These are phyloP conservation scores for Cryptoprocta ferox DNA, from an alignment of 2,797 vertebrate species.

Conservation along the genomic window DNA sequence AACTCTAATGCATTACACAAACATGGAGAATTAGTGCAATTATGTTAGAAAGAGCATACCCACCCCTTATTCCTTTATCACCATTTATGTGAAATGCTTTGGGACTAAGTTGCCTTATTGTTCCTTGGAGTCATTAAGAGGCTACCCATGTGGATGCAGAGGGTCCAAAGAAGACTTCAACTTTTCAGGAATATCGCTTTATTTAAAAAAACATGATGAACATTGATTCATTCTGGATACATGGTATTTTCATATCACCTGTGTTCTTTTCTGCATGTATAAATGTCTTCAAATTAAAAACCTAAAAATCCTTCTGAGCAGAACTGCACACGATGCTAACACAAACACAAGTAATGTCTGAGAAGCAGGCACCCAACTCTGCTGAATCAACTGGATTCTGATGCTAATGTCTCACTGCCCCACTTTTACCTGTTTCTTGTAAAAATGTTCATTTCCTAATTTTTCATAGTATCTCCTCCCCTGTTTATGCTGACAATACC, in stretches of 20 bases:
- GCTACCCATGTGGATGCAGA: background rate
- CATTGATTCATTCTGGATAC: background rate
- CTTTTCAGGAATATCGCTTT: background rate
- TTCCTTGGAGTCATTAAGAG: background rate
- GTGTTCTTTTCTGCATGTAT: background rate
- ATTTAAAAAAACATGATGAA: background rate
- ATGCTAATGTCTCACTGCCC: background rate
- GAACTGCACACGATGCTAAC: background rate
- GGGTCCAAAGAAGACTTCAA: background rate
- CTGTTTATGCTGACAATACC: background rate
- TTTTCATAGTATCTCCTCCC: background rate
- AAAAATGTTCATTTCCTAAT: background rate
- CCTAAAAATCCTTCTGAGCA: background rate
- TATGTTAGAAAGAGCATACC: background rate
- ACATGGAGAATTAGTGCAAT: background rate
- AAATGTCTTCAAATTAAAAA: background rate
- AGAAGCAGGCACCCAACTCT: background rate
- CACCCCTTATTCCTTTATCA: background rate
- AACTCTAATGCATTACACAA: background rate
- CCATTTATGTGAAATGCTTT: background rate
- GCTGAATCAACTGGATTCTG: background rate
- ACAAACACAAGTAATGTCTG: background rate
- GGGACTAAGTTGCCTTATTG: background rate
- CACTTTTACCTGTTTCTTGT: background rate
- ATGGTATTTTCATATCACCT: background rate